Conservation (phyloP, 2,113 vertebrate genomes). For the Aegotheles bennettii region DNA sequence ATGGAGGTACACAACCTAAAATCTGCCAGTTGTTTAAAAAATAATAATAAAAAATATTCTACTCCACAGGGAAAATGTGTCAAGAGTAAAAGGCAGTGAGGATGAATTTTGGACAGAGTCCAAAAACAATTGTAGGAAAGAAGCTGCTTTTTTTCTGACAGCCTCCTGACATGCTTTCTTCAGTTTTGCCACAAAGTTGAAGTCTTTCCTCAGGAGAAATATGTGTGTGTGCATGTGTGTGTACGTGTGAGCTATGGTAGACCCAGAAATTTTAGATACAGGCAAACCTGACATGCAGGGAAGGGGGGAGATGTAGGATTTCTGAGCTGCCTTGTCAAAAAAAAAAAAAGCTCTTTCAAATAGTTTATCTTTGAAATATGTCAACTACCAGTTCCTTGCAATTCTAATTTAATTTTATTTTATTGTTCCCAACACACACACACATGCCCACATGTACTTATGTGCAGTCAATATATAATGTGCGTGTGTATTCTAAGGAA, state of each 20-base stretch:
- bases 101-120: slow-evolving; percentile 68
- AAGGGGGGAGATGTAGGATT: not conserved
- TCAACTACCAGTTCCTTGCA: not conserved
- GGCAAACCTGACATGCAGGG: slow-evolving; percentile 26
- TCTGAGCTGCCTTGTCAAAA: slow-evolving; percentile 46
- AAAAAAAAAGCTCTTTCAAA: slow-evolving; percentile 49
- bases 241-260: not conserved
- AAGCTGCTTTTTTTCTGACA: slow-evolving; percentile 14
- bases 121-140: slow-evolving; percentile 58
- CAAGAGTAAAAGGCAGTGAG: slow-evolving; percentile 61
- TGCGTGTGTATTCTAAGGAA: not conserved
- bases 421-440: not conserved
- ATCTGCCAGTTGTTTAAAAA: slow-evolving; percentile 57
- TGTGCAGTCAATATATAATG: not conserved
- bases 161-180: slow-evolving; percentile 64
- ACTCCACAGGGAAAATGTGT: slow-evolving; percentile 63
- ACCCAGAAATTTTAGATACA: slow-evolving; percentile 62
- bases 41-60: not conserved
- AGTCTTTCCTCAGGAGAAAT: slow-evolving; percentile 70
- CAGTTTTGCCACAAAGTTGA: slow-evolving; percentile 65
- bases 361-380: slow-evolving; percentile 57
- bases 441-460: not conserved
- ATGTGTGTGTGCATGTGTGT: not conserved
- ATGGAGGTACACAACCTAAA: slow-evolving; percentile 43
- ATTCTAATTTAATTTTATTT: slow-evolving; percentile 38